These are phyloP conservation scores for Thryonomys swinderianus DNA, from an alignment of 2,113 vertebrate species.

Conservation along the genomic window DNA sequence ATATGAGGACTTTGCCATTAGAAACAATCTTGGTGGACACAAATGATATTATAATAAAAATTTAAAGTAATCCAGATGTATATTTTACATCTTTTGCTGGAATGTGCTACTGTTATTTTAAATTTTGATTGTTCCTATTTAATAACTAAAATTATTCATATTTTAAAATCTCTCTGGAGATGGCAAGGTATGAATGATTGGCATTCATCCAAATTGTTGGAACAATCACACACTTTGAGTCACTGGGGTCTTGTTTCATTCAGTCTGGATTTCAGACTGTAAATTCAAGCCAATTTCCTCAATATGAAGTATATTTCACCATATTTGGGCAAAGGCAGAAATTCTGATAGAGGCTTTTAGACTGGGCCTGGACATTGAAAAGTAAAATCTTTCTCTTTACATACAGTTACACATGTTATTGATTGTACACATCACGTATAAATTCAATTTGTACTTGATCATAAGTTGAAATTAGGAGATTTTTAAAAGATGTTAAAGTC, in stretches of 20 bases:
- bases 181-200: slow-evolving; percentile 48
- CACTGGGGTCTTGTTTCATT: slow-evolving; percentile 59
- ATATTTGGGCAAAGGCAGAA: slow-evolving; percentile 33
- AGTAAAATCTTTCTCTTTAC: background rate
- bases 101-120: slow-evolving; percentile 58
- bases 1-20: background rate
- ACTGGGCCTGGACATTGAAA: background rate
- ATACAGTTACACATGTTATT: background rate
- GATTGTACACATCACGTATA: background rate
- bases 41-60: background rate
- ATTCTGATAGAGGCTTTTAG: slow-evolving; percentile 24
- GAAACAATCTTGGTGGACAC: background rate
- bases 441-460: background rate
- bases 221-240: slow-evolving; percentile 57
- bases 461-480: background rate
- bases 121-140: slow-evolving; percentile 41
- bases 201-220: slow-evolving; percentile 56
- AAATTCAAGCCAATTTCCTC: slow-evolving; percentile 56
- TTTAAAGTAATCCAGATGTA: slow-evolving; percentile 5
- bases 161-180: slow-evolving; percentile 69
- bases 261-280: slow-evolving; percentile 69
- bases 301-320: background rate
- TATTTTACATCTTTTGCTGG: slow-evolving; percentile 38
- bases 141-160: slow-evolving; percentile 2
- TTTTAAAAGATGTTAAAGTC: background rate